Conservation (phyloP, 2,888 invertebrate genomes). For the Charanyca ferruginea region DNA sequence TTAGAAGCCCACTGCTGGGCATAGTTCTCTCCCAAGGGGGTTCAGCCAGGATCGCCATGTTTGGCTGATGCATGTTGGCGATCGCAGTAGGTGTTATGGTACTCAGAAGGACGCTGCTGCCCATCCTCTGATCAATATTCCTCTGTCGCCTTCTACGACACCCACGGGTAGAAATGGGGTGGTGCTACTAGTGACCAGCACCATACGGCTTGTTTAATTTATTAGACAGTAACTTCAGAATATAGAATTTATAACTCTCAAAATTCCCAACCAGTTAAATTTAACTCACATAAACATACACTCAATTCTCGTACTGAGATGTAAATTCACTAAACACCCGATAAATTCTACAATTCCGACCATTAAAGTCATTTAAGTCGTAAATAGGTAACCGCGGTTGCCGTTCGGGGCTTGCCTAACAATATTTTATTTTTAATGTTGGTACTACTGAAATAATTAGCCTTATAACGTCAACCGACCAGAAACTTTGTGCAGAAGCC, state of each 20-base stretch:
- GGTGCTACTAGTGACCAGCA: no score
- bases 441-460: slow-evolving; percentile 56
- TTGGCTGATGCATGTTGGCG: no score
- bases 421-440: slow-evolving; percentile 63
- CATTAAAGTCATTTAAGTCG: slow-evolving; percentile 59
- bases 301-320: slow-evolving; percentile 54
- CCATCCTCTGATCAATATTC: no score
- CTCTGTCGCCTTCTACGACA: no score
- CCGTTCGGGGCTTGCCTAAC: slow-evolving; percentile 37
- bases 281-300: slow-evolving; percentile 43
- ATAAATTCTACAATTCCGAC: slow-evolving; percentile 60
- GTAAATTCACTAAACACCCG: slow-evolving; percentile 61
- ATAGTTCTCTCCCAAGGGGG: no score
- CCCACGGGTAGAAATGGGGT: no score
- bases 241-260: slow-evolving; percentile 1
- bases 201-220: not conserved
- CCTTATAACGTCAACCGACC: slow-evolving; percentile 48
- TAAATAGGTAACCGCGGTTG: slow-evolving; percentile 62
- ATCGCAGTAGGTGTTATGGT: no score
- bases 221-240: not conserved
- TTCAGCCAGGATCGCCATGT: no score
- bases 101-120: no score
- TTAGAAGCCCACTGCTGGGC: no score
- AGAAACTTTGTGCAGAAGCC: slow-evolving; percentile 41
- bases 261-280: slow-evolving; percentile 19